These are phyloP conservation scores for Meta bourneti DNA, from an alignment of 2,888 invertebrate genomes.

Conservation along the genomic window DNA sequence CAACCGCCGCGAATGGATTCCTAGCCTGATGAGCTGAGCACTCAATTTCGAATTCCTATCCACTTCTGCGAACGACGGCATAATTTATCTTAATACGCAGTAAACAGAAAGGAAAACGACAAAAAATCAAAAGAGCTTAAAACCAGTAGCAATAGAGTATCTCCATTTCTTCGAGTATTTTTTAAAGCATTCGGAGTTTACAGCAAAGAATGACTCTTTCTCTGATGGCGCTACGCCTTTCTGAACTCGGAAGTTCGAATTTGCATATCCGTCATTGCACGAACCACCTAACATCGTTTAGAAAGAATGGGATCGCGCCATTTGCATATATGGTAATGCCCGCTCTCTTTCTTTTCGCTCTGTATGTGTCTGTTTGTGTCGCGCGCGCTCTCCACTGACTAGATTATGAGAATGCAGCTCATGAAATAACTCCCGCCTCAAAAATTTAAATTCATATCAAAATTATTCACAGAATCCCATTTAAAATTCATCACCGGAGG, in stretches of 20 bases:
- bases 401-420: neutral
- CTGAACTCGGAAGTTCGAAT: slow-evolving; percentile 14
- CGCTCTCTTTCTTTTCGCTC: neutral
- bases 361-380: neutral
- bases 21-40: neutral
- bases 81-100: slow-evolving; percentile 22
- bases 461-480: slow-evolving; percentile 37
- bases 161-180: neutral
- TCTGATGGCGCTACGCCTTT: neutral
- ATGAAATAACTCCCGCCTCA: slow-evolving; percentile 14
- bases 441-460: slow-evolving; percentile 63
- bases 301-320: slow-evolving; percentile 15
- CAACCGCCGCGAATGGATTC: neutral
- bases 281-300: slow-evolving; percentile 19
- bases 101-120: slow-evolving; percentile 16
- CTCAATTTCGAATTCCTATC: neutral
- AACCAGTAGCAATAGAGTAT: slow-evolving; percentile 23
- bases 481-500: slow-evolving; percentile 18
- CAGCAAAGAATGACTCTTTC: slow-evolving; percentile 7
- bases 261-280: slow-evolving; percentile 38
- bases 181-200: slow-evolving; percentile 2
- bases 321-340: slow-evolving; percentile 31
- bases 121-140: slow-evolving; percentile 18
- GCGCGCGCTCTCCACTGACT: neutral
- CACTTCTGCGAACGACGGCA: neutral